Conservation (phyloP, 1,140 invertebrate genomes). For the Drosophila biarmipes region DNA sequence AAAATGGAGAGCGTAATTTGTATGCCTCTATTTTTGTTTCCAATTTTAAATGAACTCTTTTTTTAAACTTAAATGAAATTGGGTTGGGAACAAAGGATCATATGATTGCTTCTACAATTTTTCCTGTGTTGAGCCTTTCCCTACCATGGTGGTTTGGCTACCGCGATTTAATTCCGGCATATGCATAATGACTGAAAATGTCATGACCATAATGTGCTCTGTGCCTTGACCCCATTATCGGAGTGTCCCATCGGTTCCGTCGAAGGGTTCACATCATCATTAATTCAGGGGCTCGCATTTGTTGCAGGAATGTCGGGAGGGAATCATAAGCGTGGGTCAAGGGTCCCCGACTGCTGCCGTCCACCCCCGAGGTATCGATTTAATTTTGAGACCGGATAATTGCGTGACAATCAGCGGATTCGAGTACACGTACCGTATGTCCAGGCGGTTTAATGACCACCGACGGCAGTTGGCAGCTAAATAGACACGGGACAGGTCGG, state of each 20-base stretch:
- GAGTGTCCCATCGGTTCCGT: constrained; percentile 28
- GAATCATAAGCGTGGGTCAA: constrained; percentile 23
- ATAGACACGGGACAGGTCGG: constrained; percentile 30
- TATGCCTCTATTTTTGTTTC: no score
- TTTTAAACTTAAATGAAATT: no score
- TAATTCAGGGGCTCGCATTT: constrained; percentile 56
- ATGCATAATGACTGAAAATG: constrained; percentile 23
- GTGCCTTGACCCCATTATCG: constrained; percentile 50
- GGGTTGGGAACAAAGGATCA: no score
- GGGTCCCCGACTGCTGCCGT: not conserved
- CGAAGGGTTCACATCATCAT: constrained; percentile 68
- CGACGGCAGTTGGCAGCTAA: constrained; percentile 48
- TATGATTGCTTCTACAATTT: not conserved
- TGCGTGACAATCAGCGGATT: constrained; percentile 75
- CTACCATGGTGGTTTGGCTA: not conserved
- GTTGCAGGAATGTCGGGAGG: constrained; percentile 25
- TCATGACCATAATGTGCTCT: constrained; percentile 43
- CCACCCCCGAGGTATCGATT: constrained; percentile 57
- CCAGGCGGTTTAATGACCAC: constrained; percentile 42
- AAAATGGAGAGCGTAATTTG: no score
- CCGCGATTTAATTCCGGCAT: constrained; percentile 4
- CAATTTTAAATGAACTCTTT: no score
- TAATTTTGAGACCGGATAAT: constrained; percentile 68
- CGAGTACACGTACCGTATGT: constrained; percentile 55
- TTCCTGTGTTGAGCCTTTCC: not conserved